Conservation (phyloP, 1,140 invertebrate species). For the Tribolium castaneum region DNA sequence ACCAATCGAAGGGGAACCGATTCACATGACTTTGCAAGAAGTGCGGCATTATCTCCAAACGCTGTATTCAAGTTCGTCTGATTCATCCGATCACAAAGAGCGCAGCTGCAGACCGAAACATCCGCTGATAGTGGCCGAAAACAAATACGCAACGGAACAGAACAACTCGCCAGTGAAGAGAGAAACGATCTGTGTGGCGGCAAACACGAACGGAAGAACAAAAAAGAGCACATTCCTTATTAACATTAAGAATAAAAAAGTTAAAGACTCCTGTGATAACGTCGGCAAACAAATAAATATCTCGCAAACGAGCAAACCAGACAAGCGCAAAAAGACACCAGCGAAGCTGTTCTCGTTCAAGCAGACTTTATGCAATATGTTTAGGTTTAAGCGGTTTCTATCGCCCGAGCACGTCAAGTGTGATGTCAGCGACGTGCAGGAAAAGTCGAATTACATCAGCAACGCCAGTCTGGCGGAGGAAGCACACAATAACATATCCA, state of each 20-base stretch:
- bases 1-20: constrained; percentile 72
- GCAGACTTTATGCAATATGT: constrained; percentile 86
- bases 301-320: constrained; percentile 64
- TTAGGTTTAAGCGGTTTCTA: constrained; percentile 74
- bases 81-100: constrained; percentile 68
- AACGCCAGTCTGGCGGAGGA: constrained; percentile 52
- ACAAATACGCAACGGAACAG: constrained; percentile 49
- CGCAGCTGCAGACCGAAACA: constrained; percentile 62
- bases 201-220: constrained; percentile 61
- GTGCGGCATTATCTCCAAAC: constrained; percentile 84
- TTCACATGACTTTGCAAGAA: constrained; percentile 88
- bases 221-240: constrained; percentile 73
- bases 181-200: constrained; percentile 55
- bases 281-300: constrained; percentile 55
- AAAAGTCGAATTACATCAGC: constrained; percentile 49
- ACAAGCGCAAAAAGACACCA: constrained; percentile 72
- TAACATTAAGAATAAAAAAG: constrained; percentile 74
- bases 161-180: neutral
- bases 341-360: constrained; percentile 77
- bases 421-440: constrained; percentile 56
- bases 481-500: constrained; percentile 66
- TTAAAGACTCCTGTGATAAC: constrained; percentile 69
- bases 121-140: constrained; percentile 54
- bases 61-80: constrained; percentile 78
- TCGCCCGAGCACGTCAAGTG: constrained; percentile 65